phyloP scores from a whole-genome alignment of 1,140 invertebrate species.

The Ceratina calcarata region DNA sequence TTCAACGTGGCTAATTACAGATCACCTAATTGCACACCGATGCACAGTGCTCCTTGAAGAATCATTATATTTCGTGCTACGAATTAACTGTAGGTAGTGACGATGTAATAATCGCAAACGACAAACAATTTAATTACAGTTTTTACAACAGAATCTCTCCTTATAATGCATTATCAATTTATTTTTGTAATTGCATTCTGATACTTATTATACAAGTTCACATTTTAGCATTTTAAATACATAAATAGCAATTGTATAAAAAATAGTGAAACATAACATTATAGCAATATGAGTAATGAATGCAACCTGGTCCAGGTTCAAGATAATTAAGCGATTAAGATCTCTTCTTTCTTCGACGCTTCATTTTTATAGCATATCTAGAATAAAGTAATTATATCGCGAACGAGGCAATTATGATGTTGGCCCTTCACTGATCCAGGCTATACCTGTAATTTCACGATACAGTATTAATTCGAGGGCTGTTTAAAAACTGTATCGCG shows the following conservation, averaged over 20 bases:
- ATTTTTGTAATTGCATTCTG: too few relatives aligned
- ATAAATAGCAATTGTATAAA: too few relatives aligned
- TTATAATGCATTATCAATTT: too few relatives aligned
- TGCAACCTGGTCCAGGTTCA: neutral
- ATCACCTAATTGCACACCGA: constrained; percentile 16
- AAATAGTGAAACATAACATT: too few relatives aligned
- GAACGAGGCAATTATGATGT: constrained; percentile 20
- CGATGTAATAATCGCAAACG: neutral
- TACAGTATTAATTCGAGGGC: neutral
- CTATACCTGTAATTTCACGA: constrained; percentile 23
- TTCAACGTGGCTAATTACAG: constrained; percentile 27
- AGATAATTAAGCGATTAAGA: constrained; percentile 25
- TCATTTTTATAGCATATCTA: constrained; percentile 4
- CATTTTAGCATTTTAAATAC: too few relatives aligned
- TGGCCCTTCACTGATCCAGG: neutral
- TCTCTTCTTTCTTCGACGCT: neutral
- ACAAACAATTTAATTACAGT: too few relatives aligned
- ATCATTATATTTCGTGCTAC: neutral
- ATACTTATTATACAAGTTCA: too few relatives aligned
- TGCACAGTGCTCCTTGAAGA: neutral
- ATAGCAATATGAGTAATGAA: too few relatives aligned
- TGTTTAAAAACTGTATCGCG: neutral
- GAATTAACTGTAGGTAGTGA: neutral
- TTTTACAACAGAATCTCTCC: too few relatives aligned
- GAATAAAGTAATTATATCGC: constrained; percentile 41